Evolutionary conservation across 2,888 invertebrate genomes (phyloP), one percentile per base, ranked within the genome.

Genomic region (Mechanitis messenoides): DNA sequence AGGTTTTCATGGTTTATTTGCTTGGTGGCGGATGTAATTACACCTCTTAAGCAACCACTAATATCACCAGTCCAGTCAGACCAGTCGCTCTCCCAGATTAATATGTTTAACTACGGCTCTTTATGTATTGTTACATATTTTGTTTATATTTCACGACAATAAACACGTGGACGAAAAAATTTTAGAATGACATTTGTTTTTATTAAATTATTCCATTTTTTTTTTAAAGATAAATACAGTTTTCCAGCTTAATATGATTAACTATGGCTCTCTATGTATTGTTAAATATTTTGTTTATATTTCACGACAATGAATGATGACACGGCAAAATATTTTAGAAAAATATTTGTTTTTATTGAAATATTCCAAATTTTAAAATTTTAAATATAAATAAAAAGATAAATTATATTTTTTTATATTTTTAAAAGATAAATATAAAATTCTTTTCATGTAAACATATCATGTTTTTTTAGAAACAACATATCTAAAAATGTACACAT

Each of bases 1-100:
- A 55, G 55, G 58, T 78, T 80, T 82, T 85, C 84, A 79, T 80
- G 83, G 76, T 85, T 84, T 85, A 83, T 86, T 84, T 84, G 79
- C 83, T 81, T 81, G 73, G 72, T 70, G 71, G 69, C 72, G 74
- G 76, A 78, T 85, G 78, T 86, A 86, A 86, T 85, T 86, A 86
- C 81, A 84, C 73, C 80, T 67, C 62, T 75, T 75, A 72, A 75
- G 75, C 72, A 75, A 75, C 75, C 72, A 72, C 74, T 73, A 72
- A 74, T 70, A 72, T 75, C 76, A 60, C 60, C 79, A 45, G 62
- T 63, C 68, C 72, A 66, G 84, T 82, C 74, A 66, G 72, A 83
- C 84, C 75, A 77, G 85, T 83, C 77, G 74, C 72, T 73, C 77
- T 79, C 20, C 20, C 75, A 78, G 82, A 83, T 81, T 81, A 83